Evolutionary conservation across 2,113 vertebrate species (phyloP).

Genomic region (Dipodomys spectabilis): DNA sequence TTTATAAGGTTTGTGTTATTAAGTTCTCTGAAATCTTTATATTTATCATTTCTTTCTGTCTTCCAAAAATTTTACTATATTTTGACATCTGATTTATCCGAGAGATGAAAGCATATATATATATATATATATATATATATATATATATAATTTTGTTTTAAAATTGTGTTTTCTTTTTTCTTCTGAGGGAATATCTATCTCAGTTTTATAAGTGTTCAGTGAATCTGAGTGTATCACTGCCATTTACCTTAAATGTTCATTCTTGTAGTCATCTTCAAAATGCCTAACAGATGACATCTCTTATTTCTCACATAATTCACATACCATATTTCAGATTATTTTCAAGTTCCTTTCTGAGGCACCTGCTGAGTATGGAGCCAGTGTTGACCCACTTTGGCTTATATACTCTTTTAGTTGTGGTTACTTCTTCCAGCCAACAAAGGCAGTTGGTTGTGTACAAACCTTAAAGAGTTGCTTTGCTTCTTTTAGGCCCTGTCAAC

Average conservation of each 20-base stretch:
- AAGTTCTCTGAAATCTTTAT: not conserved
- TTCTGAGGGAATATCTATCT: not conserved
- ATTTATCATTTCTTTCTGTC: not conserved
- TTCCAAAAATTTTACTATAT: not conserved
- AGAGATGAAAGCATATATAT: not conserved
- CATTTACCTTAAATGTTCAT: constrained; percentile 3
- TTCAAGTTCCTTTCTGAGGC: not conserved
- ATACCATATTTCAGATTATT: not conserved
- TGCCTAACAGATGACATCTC: not conserved
- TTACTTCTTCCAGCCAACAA: not conserved
- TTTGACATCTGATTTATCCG: not conserved
- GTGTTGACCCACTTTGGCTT: not conserved
- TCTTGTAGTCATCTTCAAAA: not conserved
- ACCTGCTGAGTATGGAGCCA: not conserved
- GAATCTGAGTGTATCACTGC: not conserved
- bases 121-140: not conserved
- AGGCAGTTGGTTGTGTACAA: not conserved
- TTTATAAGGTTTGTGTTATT: not conserved
- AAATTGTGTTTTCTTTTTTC: not conserved
- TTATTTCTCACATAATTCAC: not conserved
- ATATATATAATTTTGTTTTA: not conserved
- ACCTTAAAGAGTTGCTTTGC: not conserved
- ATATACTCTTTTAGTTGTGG: not conserved
- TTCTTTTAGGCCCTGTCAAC: not conserved
- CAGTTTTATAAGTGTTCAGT: not conserved